Conservation (phyloP, 2,888 invertebrate genomes). For the Sturmia bella region DNA sequence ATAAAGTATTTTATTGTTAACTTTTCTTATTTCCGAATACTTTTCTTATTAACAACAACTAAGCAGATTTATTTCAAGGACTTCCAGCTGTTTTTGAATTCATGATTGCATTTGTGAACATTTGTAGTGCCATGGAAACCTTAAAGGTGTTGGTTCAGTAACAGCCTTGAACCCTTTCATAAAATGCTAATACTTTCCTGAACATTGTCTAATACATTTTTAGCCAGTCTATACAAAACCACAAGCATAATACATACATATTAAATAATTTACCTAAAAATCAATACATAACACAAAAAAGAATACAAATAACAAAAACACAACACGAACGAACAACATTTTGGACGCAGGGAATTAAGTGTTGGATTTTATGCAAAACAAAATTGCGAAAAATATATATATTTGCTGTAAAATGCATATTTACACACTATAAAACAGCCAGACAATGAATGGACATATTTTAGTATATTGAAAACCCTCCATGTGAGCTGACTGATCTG, state of each 20-base stretch:
- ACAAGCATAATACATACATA: constrained; percentile 46
- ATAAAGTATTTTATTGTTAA: not conserved
- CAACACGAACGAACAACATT: constrained; percentile 10
- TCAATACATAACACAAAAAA: constrained; percentile 51
- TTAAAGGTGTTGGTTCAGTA: constrained; percentile 52
- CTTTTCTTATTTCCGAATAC: not conserved
- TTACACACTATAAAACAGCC: constrained; percentile 54
- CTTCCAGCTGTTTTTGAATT: constrained; percentile 4
- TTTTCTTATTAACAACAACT: not conserved
- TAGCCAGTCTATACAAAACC: constrained; percentile 51
- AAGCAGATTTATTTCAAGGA: not conserved
- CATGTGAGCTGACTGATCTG: constrained; percentile 2
- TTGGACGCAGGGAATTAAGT: constrained; percentile 52
- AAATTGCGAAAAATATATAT: constrained; percentile 46
- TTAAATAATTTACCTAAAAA: constrained; percentile 43
- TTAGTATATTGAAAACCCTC: constrained; percentile 54
- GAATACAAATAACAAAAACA: constrained; percentile 8
- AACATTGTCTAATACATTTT: constrained; percentile 40
- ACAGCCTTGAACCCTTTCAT: constrained; percentile 55
- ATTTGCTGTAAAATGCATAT: constrained; percentile 20
- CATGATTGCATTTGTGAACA: constrained; percentile 39
- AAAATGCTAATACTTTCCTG: constrained; percentile 22
- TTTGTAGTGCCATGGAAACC: constrained; percentile 54
- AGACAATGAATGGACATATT: constrained; percentile 11
- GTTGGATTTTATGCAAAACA: constrained; percentile 48